A percentile compares a stretch with the other conserved stretches of the same genome.
phyloP scores from a whole-genome alignment of 2,797 vertebrate species.

The Meda fulgida region DNA sequence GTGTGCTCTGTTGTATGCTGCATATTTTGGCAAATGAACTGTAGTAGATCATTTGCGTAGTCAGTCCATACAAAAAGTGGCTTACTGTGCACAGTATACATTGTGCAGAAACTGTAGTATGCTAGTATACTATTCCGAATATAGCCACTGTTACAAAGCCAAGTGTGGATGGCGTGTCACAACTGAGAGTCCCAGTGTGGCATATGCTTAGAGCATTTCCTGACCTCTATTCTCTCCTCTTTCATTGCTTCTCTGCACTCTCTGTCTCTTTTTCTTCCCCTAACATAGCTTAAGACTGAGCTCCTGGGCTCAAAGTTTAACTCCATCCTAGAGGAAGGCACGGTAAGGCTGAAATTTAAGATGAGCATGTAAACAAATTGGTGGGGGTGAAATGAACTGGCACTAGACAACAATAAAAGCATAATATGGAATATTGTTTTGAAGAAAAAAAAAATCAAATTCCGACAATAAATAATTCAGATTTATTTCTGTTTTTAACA shows the following conservation, averaged over 20 bases:
- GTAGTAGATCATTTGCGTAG: not conserved
- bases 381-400: conserved; percentile 24
- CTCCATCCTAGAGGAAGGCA: conserved; percentile 88
- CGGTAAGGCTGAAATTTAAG: conserved; percentile 78
- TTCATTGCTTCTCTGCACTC: conserved; percentile 82
- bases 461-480: not conserved
- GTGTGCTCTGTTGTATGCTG: not conserved
- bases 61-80: not conserved
- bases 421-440: conserved; percentile 4
- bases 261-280: conserved; percentile 81
- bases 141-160: conserved; percentile 51
- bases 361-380: conserved; percentile 47
- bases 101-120: not conserved
- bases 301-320: conserved; percentile 90
- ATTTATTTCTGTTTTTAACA: conserved; percentile 35
- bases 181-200: conserved; percentile 42
- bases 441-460: not conserved
- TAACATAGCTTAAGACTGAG: conserved; percentile 89
- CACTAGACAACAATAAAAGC: conserved; percentile 28
- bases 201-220: conserved; percentile 60
- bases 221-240: conserved; percentile 78
- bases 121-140: not conserved
- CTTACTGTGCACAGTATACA: not conserved
- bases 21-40: not conserved
- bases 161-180: conserved; percentile 43